Evolutionary conservation across 2,888 invertebrate genomes (phyloP), one percentile per base, ranked within the genome.

Genomic region (Drosophila anomalipes): DNA sequence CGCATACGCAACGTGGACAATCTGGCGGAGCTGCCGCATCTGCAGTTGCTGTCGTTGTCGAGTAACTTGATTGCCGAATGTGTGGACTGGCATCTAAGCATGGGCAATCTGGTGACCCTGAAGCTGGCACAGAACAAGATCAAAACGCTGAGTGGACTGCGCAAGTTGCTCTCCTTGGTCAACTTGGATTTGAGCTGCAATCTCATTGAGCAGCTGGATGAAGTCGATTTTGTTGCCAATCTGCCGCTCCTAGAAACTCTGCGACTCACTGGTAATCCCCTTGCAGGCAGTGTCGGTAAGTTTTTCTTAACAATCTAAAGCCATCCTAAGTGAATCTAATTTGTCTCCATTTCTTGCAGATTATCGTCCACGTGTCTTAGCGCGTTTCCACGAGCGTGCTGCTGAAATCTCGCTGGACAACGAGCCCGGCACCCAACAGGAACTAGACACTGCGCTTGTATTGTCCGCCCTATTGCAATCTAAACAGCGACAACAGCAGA

Each of bases 391-490:
- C 58, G 95, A 96, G 54, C 95, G 98, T 77, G 97, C 97, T 84
- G 94, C 95, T 19, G 97, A 98, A 92, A 95, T 99, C 44, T 96
- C 96, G 90, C 93, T 99, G 71, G 99, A 99, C 91, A 97, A 97
- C 91, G 97, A 97, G 90, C 96, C 95, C 80, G 96, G 98, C 0
- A 96, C 97, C 16, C 97, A 97, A 89, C 96, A 96, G 82, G 99
- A 99, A 93, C 92, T 98, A 82, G 99, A 99, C 91, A 98, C 97
- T 4, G 98, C 98, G 0, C 96, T 97, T 47, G 97, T 99, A 44
- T 94, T 98, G 74, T 97, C 98, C 92, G 99, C 99, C 1, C 94
- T 99, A 74, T 95, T 97, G 47, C 87, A 90, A 71, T 92, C 93
- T 0, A 91, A 91, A 68, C 85, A 84, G 60, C 81, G 90, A 6